Evolutionary conservation across 2,113 vertebrate genomes (phyloP).

Genomic region (Chlorodrepanis virens): DNA sequence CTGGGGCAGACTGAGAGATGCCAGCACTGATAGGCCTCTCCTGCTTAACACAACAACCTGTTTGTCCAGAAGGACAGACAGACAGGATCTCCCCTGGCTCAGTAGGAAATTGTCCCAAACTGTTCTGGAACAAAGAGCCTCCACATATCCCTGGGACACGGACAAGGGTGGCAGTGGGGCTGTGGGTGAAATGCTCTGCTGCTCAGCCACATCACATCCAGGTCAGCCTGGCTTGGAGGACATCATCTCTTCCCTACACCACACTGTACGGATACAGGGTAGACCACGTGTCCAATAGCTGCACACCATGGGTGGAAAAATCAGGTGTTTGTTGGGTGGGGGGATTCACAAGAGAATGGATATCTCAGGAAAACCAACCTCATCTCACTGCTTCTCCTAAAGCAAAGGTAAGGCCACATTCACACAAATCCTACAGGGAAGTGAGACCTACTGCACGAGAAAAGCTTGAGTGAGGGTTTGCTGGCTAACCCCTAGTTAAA

Average conservation of each 20-base stretch:
- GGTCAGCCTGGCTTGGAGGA: neutral
- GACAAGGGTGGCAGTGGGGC: neutral
- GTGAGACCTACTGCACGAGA: neutral
- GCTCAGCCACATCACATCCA: neutral
- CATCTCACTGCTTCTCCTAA: neutral
- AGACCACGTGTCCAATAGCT: rapidly evolving
- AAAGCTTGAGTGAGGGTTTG: conserved; percentile 13
- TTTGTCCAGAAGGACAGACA: conserved; percentile 11
- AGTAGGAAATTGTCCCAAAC: neutral
- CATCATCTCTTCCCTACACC: neutral
- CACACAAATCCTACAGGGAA: neutral
- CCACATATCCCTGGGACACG: rapidly evolving
- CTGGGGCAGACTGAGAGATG: neutral
- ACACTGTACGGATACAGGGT: rapidly evolving
- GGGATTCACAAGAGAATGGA: neutral
- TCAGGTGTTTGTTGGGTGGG: neutral
- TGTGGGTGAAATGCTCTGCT: neutral
- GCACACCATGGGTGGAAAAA: neutral
- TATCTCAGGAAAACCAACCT: neutral
- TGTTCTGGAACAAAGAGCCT: neutral
- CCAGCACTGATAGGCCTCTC: neutral
- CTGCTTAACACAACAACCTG: neutral
- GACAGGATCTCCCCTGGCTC: neutral
- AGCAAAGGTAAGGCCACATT: neutral
- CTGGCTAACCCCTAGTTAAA: conserved; percentile 32